Evolutionary conservation across 2,888 invertebrate species (phyloP).

Genomic region (Cremastinae sp.): DNA sequence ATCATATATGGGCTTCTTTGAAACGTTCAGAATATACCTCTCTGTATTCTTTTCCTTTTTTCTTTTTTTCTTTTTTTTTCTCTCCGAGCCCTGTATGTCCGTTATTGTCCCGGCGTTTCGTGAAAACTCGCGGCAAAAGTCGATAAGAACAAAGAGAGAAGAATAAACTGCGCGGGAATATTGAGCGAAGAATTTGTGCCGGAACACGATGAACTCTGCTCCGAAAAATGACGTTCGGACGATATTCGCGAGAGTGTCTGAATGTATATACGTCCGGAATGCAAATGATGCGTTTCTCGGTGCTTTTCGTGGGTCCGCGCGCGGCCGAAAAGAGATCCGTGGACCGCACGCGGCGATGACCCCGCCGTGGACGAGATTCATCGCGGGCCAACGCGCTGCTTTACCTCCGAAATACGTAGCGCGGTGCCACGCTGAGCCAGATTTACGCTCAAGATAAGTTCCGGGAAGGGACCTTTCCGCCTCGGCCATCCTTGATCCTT

Average conservation of each 20-base stretch:
- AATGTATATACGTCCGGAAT: too few relatives aligned
- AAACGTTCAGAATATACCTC: constrained; percentile 15
- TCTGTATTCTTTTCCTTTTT: too few relatives aligned
- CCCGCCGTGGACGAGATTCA: constrained; percentile 22
- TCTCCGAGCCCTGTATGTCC: background rate
- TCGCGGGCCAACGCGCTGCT: constrained; percentile 3
- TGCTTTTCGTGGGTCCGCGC: constrained; percentile 45
- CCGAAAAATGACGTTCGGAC: background rate
- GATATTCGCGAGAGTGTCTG: background rate
- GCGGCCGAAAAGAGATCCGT: constrained; percentile 51
- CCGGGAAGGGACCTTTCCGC: constrained; percentile 32
- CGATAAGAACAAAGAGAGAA: background rate
- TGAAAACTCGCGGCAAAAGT: background rate
- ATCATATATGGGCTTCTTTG: constrained; percentile 41
- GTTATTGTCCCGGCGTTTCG: too few relatives aligned
- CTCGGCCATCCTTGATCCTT: constrained; percentile 32
- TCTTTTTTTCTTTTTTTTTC: background rate
- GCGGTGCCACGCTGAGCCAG: constrained; percentile 24
- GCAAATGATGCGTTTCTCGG: background rate
- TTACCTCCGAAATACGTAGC: constrained; percentile 28
- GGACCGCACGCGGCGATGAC: constrained; percentile 62
- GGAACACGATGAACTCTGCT: background rate
- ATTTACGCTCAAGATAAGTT: constrained; percentile 41
- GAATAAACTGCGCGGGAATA: background rate
- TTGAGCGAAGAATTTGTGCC: background rate